phyloP scores from a whole-genome alignment of 2,888 invertebrate species.

The Epicampocera succincta region DNA sequence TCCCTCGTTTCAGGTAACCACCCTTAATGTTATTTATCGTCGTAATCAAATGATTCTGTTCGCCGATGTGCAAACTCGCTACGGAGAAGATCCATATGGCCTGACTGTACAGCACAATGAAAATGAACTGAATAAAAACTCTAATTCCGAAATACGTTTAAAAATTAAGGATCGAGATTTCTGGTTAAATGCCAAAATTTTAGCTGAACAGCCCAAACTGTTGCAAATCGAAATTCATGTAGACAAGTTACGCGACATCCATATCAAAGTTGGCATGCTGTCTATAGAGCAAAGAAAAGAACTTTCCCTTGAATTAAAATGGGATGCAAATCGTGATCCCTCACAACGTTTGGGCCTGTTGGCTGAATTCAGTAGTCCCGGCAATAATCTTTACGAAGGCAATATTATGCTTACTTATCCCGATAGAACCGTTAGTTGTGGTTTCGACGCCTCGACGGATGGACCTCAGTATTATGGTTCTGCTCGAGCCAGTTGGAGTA shows the following conservation, averaged over 20 bases:
- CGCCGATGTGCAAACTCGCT: slow-evolving; percentile 85
- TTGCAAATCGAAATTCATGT: slow-evolving; percentile 88
- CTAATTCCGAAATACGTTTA: slow-evolving; percentile 84
- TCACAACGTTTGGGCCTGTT: slow-evolving; percentile 83
- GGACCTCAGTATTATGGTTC: slow-evolving; percentile 81
- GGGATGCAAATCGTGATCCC: slow-evolving; percentile 93
- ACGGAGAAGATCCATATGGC: slow-evolving; percentile 86
- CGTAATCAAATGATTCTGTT: slow-evolving; percentile 87
- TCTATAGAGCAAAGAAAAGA: slow-evolving; percentile 85
- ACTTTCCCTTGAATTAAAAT: slow-evolving; percentile 88
- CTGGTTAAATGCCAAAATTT: slow-evolving; percentile 85
- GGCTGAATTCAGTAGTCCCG: slow-evolving; percentile 85
- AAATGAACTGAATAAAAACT: slow-evolving; percentile 84
- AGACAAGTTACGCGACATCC: slow-evolving; percentile 90
- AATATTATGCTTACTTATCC: slow-evolving; percentile 88
- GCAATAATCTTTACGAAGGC: slow-evolving; percentile 85
- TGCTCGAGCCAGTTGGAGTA: slow-evolving; percentile 87
- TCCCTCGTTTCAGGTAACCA: slow-evolving; percentile 87
- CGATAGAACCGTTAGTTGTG: slow-evolving; percentile 87
- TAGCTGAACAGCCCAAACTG: slow-evolving; percentile 86
- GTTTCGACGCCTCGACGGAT: slow-evolving; percentile 83
- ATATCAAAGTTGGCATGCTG: slow-evolving; percentile 85
- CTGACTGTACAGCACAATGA: slow-evolving; percentile 85
- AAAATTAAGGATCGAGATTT: slow-evolving; percentile 87
- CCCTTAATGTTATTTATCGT: slow-evolving; percentile 85